These are phyloP conservation scores for Alsophila aescularia DNA, from an alignment of 2,888 invertebrate genomes.

Conservation along the genomic window DNA sequence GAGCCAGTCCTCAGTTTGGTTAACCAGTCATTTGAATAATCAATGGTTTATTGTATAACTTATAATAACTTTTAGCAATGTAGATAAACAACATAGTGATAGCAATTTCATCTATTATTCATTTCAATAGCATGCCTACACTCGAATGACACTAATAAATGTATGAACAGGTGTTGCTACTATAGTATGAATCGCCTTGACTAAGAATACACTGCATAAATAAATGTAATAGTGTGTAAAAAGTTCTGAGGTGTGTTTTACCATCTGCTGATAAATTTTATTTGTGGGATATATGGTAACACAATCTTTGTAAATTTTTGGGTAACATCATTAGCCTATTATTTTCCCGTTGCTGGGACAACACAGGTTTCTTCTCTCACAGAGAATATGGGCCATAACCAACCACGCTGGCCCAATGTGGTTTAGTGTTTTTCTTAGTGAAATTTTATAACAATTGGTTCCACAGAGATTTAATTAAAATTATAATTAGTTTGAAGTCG, in stretches of 20 bases:
- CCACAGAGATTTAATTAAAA: too few species aligned
- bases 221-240: neutral
- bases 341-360: too few species aligned
- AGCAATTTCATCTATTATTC: conserved; percentile 7
- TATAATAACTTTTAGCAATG: neutral
- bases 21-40: too few species aligned
- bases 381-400: too few species aligned
- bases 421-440: too few species aligned
- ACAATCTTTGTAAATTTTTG: neutral
- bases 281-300: neutral
- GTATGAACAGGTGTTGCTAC: conserved; percentile 15
- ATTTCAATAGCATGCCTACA: conserved; percentile 3
- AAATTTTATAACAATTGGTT: too few species aligned
- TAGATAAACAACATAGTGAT: conserved; percentile 2
- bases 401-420: too few species aligned
- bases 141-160: conserved; percentile 16
- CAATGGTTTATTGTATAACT: too few species aligned
- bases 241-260: neutral
- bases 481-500: too few species aligned
- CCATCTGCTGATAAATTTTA: neutral
- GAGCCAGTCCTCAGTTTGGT: too few species aligned
- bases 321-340: neutral
- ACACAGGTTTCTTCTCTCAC: too few species aligned
- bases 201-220: conserved; percentile 3
- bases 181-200: conserved; percentile 7